phyloP scores from a whole-genome alignment of 2,888 invertebrate genomes.

The Caenorhabditis drosophilae region DNA sequence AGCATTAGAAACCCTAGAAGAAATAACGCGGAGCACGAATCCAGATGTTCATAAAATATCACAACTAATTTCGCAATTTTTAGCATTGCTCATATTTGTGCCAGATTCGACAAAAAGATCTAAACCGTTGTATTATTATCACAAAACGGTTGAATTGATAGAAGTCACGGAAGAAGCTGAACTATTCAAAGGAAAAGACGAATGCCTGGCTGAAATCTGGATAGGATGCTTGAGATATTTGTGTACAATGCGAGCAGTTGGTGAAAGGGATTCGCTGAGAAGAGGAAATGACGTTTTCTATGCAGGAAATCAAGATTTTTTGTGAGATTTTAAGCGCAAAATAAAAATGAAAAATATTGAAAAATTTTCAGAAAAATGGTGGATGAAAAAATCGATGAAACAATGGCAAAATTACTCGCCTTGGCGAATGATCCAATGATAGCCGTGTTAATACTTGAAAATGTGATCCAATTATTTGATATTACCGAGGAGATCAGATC shows the following conservation, averaged over 20 bases:
- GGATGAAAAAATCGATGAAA: slow-evolving; percentile 14
- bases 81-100: slow-evolving; percentile 12
- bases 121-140: slow-evolving; percentile 3
- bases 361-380: slow-evolving; percentile 10
- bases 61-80: slow-evolving; percentile 8
- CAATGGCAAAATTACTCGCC: slow-evolving; percentile 23
- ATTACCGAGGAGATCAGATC: slow-evolving; percentile 34
- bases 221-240: slow-evolving; percentile 26
- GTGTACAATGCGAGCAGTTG: slow-evolving; percentile 10
- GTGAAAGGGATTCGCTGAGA: slow-evolving; percentile 4
- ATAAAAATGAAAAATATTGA: neutral
- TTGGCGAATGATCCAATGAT: slow-evolving; percentile 25
- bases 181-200: neutral
- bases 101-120: slow-evolving; percentile 14
- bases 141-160: neutral
- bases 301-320: slow-evolving; percentile 21
- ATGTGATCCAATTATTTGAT: slow-evolving; percentile 24
- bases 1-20: slow-evolving; percentile 6
- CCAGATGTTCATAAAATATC: neutral
- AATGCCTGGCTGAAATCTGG: slow-evolving; percentile 18
- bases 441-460: slow-evolving; percentile 20
- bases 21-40: neutral
- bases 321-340: slow-evolving; percentile 3
- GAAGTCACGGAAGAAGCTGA: neutral
- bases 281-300: slow-evolving; percentile 10